Conservation (phyloP, 2,888 invertebrate genomes). For the Thalpophila matura region DNA sequence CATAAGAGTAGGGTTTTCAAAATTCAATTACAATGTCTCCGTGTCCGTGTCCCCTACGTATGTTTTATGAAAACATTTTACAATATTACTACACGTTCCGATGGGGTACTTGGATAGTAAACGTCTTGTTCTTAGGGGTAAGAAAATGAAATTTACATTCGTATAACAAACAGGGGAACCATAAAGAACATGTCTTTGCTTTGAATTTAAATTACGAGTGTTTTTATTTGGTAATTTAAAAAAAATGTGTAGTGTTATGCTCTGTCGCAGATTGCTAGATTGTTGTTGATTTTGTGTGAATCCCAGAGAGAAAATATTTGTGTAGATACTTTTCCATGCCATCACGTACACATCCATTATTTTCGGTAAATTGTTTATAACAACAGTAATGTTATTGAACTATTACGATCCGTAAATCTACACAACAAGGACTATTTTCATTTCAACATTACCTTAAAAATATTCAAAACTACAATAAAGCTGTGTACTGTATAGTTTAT, state of each 20-base stretch:
- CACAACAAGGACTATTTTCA: too few relatives aligned
- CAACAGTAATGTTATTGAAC: too few relatives aligned
- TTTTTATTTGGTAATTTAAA: constrained; percentile 53
- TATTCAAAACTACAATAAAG: too few relatives aligned
- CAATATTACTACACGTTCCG: constrained; percentile 73
- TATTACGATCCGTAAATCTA: too few relatives aligned
- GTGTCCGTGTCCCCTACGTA: constrained; percentile 75
- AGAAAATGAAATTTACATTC: constrained; percentile 74
- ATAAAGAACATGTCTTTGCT: constrained; percentile 63
- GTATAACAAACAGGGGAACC: constrained; percentile 67
- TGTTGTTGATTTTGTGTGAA: constrained; percentile 4
- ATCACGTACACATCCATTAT: too few relatives aligned
- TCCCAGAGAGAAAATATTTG: background rate
- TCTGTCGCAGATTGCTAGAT: constrained; percentile 13
- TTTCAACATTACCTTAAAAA: too few relatives aligned
- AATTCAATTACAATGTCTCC: constrained; percentile 82
- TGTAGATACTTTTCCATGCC: too few relatives aligned
- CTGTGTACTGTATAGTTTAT: too few relatives aligned
- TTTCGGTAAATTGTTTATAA: too few relatives aligned
- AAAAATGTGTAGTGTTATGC: constrained; percentile 32
- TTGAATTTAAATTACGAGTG: constrained; percentile 61
- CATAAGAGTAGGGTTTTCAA: constrained; percentile 74
- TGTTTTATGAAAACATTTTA: constrained; percentile 82
- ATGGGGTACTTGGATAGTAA: constrained; percentile 72
- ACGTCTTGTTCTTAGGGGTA: constrained; percentile 70